Evolutionary conservation across 1,140 invertebrate species (phyloP).

Genomic region (Whitmania pigra): DNA sequence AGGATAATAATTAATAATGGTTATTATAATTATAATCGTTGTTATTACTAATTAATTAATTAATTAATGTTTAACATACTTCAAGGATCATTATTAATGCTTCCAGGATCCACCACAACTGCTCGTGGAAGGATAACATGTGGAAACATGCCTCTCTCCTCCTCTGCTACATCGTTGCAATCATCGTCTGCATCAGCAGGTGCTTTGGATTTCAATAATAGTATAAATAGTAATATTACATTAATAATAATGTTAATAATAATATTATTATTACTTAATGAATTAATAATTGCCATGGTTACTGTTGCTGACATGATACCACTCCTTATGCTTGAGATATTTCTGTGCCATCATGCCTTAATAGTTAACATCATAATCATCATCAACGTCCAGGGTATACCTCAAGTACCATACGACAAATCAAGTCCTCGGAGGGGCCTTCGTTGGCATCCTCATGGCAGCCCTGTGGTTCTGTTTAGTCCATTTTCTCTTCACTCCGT

Average conservation of each 20-base stretch:
- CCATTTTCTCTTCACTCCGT: conserved; percentile 64
- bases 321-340: too few species aligned
- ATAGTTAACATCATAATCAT: not conserved
- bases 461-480: conserved; percentile 64
- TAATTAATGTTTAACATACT: not conserved
- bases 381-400: conserved; percentile 53
- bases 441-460: conserved; percentile 57
- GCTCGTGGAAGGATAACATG: conserved; percentile 50
- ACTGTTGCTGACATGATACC: too few species aligned
- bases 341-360: conserved; percentile 6
- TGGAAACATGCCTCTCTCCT: conserved; percentile 40
- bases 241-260: too few species aligned
- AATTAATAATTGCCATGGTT: too few species aligned
- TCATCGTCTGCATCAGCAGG: conserved; percentile 43
- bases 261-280: too few species aligned
- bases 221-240: too few species aligned
- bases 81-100: too few species aligned
- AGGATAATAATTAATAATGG: too few species aligned
- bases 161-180: conserved; percentile 33
- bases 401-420: conserved; percentile 69
- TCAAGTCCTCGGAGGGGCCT: conserved; percentile 65
- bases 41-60: not conserved
- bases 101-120: conserved; percentile 52
- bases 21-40: not conserved
- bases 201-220: conserved; percentile 19